Percentiles rank a stretch among this genome's conserved stretches.
phyloP scores from a whole-genome alignment of 2,888 invertebrate species.

The Ceraclea dissimilis region DNA sequence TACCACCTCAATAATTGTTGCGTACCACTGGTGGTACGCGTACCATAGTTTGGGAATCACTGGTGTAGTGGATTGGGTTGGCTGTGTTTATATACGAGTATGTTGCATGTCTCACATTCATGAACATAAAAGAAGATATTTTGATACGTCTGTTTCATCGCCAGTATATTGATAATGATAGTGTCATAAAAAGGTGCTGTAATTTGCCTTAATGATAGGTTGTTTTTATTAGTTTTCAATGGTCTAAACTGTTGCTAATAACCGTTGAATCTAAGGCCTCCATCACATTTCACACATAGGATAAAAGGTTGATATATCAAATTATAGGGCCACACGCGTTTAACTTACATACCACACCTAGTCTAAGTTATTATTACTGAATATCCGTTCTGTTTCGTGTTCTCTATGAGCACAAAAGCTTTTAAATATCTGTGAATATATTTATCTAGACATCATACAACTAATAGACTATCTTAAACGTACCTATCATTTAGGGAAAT shows the following conservation, averaged over 20 bases:
- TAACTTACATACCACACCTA: neutral
- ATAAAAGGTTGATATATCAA: slow-evolving; percentile 2
- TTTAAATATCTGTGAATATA: too few relatives aligned
- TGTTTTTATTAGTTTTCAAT: slow-evolving; percentile 13
- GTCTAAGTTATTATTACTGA: slow-evolving; percentile 3
- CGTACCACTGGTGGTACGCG: too few relatives aligned
- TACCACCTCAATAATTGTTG: too few relatives aligned
- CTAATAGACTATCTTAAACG: too few relatives aligned
- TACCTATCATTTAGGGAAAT: too few relatives aligned
- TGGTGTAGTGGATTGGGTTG: too few relatives aligned
- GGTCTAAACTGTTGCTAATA: slow-evolving; percentile 17
- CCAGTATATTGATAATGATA: slow-evolving; percentile 3
- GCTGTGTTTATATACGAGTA: neutral
- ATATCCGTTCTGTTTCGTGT: slow-evolving; percentile 9
- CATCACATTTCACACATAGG: neutral
- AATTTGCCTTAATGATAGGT: slow-evolving; percentile 13
- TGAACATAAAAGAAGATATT: slow-evolving; percentile 11
- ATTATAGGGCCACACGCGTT: slow-evolving; percentile 2
- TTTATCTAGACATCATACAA: too few relatives aligned
- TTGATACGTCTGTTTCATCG: slow-evolving; percentile 12
- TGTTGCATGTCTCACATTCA: slow-evolving; percentile 5
- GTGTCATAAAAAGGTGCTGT: slow-evolving; percentile 15
- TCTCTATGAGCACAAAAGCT: neutral
- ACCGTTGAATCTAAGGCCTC: slow-evolving; percentile 8
- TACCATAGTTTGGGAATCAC: too few relatives aligned